These are phyloP conservation scores for Matsumyia berberina DNA, from an alignment of 2,888 invertebrate species.

Conservation along the genomic window DNA sequence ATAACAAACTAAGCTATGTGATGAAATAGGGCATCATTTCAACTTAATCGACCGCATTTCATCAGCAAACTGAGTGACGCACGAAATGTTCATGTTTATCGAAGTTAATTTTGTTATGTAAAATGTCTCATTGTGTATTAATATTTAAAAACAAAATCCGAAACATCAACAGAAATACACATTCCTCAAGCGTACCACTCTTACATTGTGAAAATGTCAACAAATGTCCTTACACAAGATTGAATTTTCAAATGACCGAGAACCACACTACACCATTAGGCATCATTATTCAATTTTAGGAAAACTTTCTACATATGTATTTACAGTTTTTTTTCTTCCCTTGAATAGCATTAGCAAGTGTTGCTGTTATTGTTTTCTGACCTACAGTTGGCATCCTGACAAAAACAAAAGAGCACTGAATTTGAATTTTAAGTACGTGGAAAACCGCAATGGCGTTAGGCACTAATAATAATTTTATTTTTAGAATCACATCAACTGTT, in stretches of 20 bases:
- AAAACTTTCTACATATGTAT: constrained; percentile 17
- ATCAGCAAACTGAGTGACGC: no score
- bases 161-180: not conserved
- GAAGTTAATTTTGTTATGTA: no score
- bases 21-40: no score
- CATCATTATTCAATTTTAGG: constrained; percentile 42
- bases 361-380: constrained; percentile 29
- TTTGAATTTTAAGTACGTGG: constrained; percentile 24
- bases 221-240: constrained; percentile 63
- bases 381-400: constrained; percentile 49
- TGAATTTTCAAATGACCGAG: constrained; percentile 30
- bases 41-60: no score
- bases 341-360: constrained; percentile 2
- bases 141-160: not conserved
- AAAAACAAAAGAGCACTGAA: constrained; percentile 22
- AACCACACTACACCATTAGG: constrained; percentile 6
- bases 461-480: constrained; percentile 51
- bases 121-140: no score
- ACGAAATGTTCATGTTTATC: no score
- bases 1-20: no score
- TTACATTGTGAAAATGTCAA: constrained; percentile 54
- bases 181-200: constrained; percentile 27
- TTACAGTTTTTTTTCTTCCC: not conserved
- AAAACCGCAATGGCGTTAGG: constrained; percentile 22
- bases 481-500: not conserved